Conservation (phyloP, 2,888 invertebrate species). For the Cataglyphis albicans region DNA sequence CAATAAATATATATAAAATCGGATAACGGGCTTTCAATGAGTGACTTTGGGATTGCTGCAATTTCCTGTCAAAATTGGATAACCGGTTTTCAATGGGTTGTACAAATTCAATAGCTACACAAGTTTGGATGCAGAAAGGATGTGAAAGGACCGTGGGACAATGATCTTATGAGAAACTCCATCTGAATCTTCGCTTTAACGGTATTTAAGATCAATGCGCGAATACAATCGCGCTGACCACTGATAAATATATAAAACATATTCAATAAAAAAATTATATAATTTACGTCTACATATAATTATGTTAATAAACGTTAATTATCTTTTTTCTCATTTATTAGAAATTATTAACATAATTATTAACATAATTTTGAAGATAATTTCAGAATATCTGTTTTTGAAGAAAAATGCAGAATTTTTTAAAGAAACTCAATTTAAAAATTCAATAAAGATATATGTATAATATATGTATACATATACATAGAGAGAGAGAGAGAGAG, state of each 20-base stretch:
- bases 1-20: background rate
- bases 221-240: background rate
- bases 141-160: conserved; percentile 36
- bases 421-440: background rate
- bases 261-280: background rate
- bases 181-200: background rate
- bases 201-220: conserved; percentile 7
- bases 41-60: conserved; percentile 7
- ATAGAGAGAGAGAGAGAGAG: background rate
- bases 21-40: background rate
- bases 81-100: conserved; percentile 44
- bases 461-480: background rate
- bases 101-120: conserved; percentile 17
- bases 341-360: background rate
- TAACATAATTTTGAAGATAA: background rate
- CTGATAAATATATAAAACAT: background rate
- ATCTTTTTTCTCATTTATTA: too few species aligned
- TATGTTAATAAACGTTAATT: background rate
- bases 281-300: background rate
- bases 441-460: background rate
- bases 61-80: conserved; percentile 41
- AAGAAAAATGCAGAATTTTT: background rate
- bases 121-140: conserved; percentile 10
- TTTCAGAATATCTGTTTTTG: background rate
- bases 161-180: conserved; percentile 7